Evolutionary conservation across 2,888 invertebrate genomes (phyloP), one percentile per base, ranked within the genome.

Genomic region (Punctoribates punctum): DNA sequence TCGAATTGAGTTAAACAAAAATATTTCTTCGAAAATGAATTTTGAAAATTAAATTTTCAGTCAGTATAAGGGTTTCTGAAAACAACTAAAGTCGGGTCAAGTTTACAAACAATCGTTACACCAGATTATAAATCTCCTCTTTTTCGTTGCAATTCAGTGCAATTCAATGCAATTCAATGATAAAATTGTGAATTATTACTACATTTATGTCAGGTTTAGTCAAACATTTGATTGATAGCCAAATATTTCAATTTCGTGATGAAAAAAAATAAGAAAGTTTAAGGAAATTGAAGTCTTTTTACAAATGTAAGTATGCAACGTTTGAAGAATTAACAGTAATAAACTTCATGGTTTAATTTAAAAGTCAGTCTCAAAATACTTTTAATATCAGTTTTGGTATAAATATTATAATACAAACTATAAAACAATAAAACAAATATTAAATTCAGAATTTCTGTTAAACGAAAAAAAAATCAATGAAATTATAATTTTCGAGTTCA

Each of bases 141-240:
- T n/a, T n/a, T n/a, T n/a, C n/a, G n/a, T n/a, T n/a, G n/a, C n/a
- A n/a, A n/a, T 17, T 48, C 48, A 13, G n/a, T 60, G 23, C 17
- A 29, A 15, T 13, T 60, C 13, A 3, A 17, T 60, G 27, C 15
- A 57, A 23, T 25, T 60, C 20, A 57, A 57, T 23, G 23, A 25
- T 57, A 57, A 57, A 25, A 20, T 23, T 25, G 57, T 57, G 57
- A 57, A 60, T 60, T 60, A 60, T 60, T 27, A 60, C 27, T 60
- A 60, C 13, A 60, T 60, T 60, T 60, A 60, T 60, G 27, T 60
- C 60, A 23, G 20, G 6, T 57, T 57, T 60, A 1, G 27, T 8
- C 27, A 4, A 60, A 60, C 29, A 29, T 60, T 60, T 60, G 60
- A 60, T 60, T 60, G 60, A 60, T 60, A 15, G 60, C 29, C 3